Conservation (phyloP, 2,888 invertebrate genomes). For the Agonopterix arenella region DNA sequence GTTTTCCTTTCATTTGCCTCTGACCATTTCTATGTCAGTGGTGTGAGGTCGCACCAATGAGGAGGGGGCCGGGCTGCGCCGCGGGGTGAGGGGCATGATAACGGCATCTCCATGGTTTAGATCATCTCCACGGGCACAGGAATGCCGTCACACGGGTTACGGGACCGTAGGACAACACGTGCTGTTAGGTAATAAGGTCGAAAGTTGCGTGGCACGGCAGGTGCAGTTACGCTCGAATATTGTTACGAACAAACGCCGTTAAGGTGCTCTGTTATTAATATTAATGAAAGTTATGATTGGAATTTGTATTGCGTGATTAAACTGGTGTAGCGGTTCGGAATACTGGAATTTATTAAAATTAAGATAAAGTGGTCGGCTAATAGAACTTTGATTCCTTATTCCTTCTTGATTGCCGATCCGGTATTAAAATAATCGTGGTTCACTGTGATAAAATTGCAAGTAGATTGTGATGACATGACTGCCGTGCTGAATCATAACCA, state of each 20-base stretch:
- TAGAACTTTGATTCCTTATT: too few species aligned
- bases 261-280: background rate
- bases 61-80: constrained; percentile 3
- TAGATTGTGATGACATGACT: too few species aligned
- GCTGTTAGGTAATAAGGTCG: constrained; percentile 16
- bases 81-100: constrained; percentile 10
- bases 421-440: too few species aligned
- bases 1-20: constrained; percentile 56
- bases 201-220: constrained; percentile 9
- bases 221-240: background rate
- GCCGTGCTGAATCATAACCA: too few species aligned
- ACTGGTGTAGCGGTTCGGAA: background rate
- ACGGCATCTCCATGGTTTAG: constrained; percentile 22
- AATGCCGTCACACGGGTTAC: constrained; percentile 27
- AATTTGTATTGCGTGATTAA: constrained; percentile 1
- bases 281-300: background rate
- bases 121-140: constrained; percentile 14
- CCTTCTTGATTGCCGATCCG: too few species aligned
- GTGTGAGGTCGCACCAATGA: constrained; percentile 3
- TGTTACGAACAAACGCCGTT: constrained; percentile 3
- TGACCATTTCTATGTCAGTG: constrained; percentile 28
- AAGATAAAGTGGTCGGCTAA: too few species aligned
- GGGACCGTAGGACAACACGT: background rate
- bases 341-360: too few species aligned
- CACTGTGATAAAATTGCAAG: too few species aligned